These are phyloP conservation scores for Poeciliopsis retropinna DNA, from an alignment of 2,113 vertebrate species.

Conservation along the genomic window DNA sequence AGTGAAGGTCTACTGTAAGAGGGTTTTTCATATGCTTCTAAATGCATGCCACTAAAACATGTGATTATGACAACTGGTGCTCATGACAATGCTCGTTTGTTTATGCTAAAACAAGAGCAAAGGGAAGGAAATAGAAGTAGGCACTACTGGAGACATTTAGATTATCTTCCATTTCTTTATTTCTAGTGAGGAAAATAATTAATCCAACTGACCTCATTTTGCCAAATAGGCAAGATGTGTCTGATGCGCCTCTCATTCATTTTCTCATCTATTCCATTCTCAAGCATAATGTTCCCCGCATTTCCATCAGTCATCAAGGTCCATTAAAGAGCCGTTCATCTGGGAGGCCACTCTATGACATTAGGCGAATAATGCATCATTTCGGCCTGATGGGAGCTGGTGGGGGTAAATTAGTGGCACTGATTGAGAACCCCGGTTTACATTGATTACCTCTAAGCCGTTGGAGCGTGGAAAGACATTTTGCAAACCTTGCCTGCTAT, in stretches of 20 bases:
- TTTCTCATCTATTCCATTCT: constrained; percentile 17
- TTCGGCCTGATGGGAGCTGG: constrained; percentile 21
- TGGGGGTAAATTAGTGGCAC: constrained; percentile 50
- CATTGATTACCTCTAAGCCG: constrained; percentile 55
- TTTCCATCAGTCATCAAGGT: constrained; percentile 61
- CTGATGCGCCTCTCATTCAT: constrained; percentile 19
- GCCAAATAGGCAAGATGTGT: constrained; percentile 31
- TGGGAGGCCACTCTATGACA: constrained; percentile 38
- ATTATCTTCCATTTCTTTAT: background rate
- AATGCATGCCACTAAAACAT: constrained; percentile 12
- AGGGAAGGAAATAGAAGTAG: background rate
- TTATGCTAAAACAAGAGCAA: background rate
- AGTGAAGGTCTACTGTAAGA: background rate
- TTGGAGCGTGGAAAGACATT: constrained; percentile 31
- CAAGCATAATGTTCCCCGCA: constrained; percentile 34
- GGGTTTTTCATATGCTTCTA: constrained; percentile 7
- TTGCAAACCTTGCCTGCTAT: constrained; percentile 6
- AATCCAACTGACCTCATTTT: constrained; percentile 49
- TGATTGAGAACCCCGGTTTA: constrained; percentile 62
- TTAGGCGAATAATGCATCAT: constrained; percentile 56
- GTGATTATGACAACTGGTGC: constrained; percentile 15
- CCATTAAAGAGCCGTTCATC: constrained; percentile 61
- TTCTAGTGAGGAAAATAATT: constrained; percentile 24
- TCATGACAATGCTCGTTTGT: constrained; percentile 31
- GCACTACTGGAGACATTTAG: background rate